Conservation (phyloP, 2,113 vertebrate species). For the Oxygymnocypris stewartii region DNA sequence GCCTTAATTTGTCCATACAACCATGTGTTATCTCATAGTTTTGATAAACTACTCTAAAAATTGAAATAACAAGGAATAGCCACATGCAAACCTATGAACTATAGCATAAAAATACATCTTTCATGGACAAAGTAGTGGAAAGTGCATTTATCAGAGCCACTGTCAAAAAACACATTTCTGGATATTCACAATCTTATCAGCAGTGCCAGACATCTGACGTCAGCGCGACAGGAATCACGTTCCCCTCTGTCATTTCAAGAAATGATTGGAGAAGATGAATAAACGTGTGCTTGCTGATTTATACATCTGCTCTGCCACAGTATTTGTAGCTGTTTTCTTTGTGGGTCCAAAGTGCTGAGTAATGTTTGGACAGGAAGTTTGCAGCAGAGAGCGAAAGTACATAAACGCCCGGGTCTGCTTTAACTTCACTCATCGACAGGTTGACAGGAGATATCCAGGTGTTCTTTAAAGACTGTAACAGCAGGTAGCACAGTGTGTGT, state of each 20-base stretch:
- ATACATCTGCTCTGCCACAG: not conserved
- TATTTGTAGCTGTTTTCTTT: not conserved
- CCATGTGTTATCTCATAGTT: not conserved
- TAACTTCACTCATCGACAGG: not conserved
- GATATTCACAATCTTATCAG: not conserved
- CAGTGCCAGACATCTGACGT: not conserved
- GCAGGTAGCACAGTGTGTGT: not conserved
- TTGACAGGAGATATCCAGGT: not conserved
- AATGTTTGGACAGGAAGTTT: constrained; percentile 27
- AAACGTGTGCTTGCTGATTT: not conserved
- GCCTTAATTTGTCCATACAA: not conserved
- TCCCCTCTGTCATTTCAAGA: not conserved
- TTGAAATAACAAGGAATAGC: not conserved
- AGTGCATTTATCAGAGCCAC: not conserved
- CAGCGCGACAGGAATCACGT: not conserved
- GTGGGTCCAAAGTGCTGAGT: not conserved
- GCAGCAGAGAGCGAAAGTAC: constrained; percentile 13
- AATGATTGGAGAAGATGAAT: not conserved
- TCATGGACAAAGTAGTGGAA: not conserved
- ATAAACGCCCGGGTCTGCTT: not conserved
- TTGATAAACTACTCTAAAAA: not conserved
- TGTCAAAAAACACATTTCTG: not conserved
- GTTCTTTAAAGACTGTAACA: not conserved
- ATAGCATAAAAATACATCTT: not conserved
- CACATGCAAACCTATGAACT: not conserved